These are phyloP conservation scores for Ericerus pela DNA, from an alignment of 1,140 invertebrate species.

Conservation along the genomic window DNA sequence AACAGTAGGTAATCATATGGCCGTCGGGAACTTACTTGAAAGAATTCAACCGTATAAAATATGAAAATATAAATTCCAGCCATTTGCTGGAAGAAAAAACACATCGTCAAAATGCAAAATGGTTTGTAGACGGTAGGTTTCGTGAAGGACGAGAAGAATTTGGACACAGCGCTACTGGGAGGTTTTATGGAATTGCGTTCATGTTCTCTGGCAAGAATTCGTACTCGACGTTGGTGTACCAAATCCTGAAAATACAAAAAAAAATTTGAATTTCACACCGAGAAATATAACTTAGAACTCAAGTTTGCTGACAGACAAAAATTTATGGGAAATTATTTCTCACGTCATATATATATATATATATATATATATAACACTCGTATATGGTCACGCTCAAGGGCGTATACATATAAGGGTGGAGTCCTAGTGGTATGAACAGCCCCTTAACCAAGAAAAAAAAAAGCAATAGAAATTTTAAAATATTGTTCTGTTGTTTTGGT, in stretches of 20 bases:
- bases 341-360: no score
- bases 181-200: conserved; percentile 27
- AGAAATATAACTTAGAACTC: no score
- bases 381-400: no score
- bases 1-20: background rate
- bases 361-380: no score
- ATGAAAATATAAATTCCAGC: conserved; percentile 49
- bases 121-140: conserved; percentile 44
- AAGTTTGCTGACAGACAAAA: no score
- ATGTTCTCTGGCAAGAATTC: conserved; percentile 17
- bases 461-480: no score
- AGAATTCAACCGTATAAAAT: conserved; percentile 51
- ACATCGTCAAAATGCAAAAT: conserved; percentile 36
- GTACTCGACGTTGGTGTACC: conserved; percentile 28
- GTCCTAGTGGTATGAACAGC: no score
- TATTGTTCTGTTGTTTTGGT: no score
- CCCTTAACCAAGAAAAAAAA: no score
- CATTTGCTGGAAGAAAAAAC: conserved; percentile 46
- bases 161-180: background rate
- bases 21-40: conserved; percentile 30
- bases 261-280: no score
- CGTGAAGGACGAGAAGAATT: conserved; percentile 16
- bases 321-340: no score
- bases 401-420: no score
- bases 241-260: conserved; percentile 6